Base-by-base conservation (phyloP, 1,140 invertebrate species). In the Aphis gossypii region DNA sequence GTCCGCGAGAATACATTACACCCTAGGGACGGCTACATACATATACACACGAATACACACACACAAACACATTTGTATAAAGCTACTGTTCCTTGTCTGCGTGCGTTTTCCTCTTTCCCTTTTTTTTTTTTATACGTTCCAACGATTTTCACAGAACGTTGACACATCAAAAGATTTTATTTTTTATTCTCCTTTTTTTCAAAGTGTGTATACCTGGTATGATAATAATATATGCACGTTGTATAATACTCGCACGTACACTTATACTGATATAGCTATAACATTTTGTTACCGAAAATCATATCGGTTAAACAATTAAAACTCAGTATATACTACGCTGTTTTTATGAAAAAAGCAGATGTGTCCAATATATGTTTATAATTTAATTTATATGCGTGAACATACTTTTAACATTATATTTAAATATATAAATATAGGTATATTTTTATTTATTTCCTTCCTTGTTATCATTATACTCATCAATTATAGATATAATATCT, bases 1-100 rank as follows among this genome's bases (percentile, higher is more conserved):
- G 90, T 92, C 90, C 90, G 46, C 91, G 90, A 76, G 91, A 92
- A 93, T 93, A 93, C 82, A 93, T 93, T 93, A 56, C 82, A 92
- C 90, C 90, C 56, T 48, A 11, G 68, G 44, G 44, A 92, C 44
- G 35, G 90, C 23, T 92, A 89, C 51, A 38, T 46, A 14, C 11
- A 20, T 35, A 11, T 35, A 60, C 38, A 38, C n/a, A 23, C 87
- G 3, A 25, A 21, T 46, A 1, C 83, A 25, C 23, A 9, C 38
- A 25, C 38, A 1, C 35, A 20, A 21, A 7, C 38, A 21, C 82
- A 38, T 89, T 21, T 54, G 20, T 89, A 89, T 54, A 89, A 46
- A 46, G 44, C 84, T 54, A 89, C 48, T 35, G 46, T 89, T 38
- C 87, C 48, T 35, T 38, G 9, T 89, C 9, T 48, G 48, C 38